phyloP scores from a whole-genome alignment of 2,113 vertebrate species.

The Capreolus pygargus region DNA sequence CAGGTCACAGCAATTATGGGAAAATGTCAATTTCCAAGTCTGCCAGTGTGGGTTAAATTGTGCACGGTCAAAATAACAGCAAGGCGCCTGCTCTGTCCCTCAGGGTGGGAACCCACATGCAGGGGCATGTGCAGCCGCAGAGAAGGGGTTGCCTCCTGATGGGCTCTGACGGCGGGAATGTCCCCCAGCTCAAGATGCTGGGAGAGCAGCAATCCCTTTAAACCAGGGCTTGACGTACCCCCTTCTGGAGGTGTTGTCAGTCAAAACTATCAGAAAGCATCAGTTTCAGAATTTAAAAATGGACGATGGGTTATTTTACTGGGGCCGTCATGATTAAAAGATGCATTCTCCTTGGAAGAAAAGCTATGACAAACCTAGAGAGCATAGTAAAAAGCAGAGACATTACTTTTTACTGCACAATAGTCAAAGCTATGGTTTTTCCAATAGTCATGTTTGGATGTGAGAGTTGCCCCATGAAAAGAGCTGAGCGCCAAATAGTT shows the following conservation, averaged over 20 bases:
- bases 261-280: background rate
- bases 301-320: background rate
- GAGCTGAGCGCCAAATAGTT: background rate
- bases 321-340: background rate
- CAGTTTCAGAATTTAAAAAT: background rate
- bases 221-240: background rate
- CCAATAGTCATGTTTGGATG: background rate
- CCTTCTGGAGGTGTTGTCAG: background rate
- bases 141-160: rapidly evolving
- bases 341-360: background rate
- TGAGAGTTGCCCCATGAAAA: background rate
- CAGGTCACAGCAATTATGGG: constrained; percentile 56
- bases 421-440: background rate
- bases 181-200: background rate
- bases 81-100: background rate
- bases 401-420: background rate
- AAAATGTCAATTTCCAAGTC: constrained; percentile 50
- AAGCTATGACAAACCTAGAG: background rate
- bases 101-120: background rate
- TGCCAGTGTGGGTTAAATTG: background rate
- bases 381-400: background rate
- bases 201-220: background rate
- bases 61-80: constrained; percentile 36
- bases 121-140: background rate
- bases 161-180: rapidly evolving